Evolutionary conservation across 2,797 vertebrate species (phyloP).

Genomic region (Delichon dasypus): DNA sequence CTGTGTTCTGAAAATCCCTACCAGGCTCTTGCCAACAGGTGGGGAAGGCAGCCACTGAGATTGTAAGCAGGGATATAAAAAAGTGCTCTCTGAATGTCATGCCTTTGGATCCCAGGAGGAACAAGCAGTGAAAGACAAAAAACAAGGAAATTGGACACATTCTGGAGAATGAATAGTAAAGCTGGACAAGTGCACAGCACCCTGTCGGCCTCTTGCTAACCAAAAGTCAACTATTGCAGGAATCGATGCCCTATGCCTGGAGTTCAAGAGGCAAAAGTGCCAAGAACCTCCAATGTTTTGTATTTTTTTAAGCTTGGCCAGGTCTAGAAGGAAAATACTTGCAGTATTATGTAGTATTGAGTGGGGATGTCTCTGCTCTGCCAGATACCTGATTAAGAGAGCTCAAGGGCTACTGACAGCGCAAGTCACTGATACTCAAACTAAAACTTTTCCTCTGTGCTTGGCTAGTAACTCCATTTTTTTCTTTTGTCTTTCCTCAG

Average conservation of each 20-base stretch:
- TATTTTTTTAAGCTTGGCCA: not conserved
- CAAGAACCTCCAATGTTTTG: not conserved
- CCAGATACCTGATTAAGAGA: not conserved
- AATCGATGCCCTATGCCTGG: not conserved
- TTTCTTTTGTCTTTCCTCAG: not conserved
- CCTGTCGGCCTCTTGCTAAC: not conserved
- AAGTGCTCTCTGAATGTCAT: not conserved
- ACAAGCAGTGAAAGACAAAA: not conserved
- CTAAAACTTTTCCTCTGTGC: not conserved
- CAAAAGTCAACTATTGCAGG: not conserved
- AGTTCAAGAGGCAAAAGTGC: not conserved
- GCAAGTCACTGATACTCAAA: not conserved
- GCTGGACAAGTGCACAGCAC: not conserved
- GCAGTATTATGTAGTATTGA: not conserved
- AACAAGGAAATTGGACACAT: not conserved
- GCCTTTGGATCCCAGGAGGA: not conserved
- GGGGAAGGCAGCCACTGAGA: not conserved
- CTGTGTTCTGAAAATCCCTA: not conserved
- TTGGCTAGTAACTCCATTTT: not conserved
- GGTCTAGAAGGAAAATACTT: not conserved
- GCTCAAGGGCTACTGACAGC: not conserved
- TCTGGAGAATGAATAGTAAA: not conserved
- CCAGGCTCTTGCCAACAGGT: not conserved
- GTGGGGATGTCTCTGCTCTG: not conserved
- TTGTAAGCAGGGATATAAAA: not conserved